These are phyloP conservation scores for Epistrophella euchroma DNA, from an alignment of 2,888 invertebrate species.

Conservation along the genomic window DNA sequence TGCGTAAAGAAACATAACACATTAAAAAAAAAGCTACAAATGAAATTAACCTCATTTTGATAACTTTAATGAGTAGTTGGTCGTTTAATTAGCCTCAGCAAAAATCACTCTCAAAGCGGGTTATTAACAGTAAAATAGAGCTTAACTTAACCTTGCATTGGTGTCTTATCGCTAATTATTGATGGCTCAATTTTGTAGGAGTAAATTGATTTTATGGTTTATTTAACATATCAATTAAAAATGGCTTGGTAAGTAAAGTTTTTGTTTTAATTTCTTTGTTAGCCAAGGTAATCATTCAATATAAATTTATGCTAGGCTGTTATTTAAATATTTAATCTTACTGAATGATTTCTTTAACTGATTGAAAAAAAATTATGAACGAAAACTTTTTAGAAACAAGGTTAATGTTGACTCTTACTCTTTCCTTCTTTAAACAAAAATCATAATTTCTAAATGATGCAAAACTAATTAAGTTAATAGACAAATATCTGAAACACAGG, in stretches of 20 bases:
- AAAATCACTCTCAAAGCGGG: conserved; percentile 24
- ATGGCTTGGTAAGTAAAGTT: not conserved
- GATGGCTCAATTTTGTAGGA: not conserved
- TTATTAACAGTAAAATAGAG: conserved; percentile 32
- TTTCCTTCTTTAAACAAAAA: too few relatives aligned
- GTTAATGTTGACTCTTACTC: too few relatives aligned
- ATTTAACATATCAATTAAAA: not conserved
- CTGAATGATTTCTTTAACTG: too few relatives aligned
- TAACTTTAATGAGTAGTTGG: conserved; percentile 37
- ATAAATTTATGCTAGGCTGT: too few relatives aligned
- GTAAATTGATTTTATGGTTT: not conserved
- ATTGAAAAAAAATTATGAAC: too few relatives aligned
- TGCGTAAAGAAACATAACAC: conserved; percentile 48
- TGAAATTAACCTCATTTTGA: conserved; percentile 67
- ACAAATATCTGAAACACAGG: too few relatives aligned
- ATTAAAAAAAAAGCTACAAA: conserved; percentile 33
- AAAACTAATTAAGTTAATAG: too few relatives aligned
- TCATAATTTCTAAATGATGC: too few relatives aligned
- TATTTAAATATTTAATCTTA: too few relatives aligned
- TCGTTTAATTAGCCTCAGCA: conserved; percentile 44
- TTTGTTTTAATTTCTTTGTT: not conserved
- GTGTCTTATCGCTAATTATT: conserved; percentile 15
- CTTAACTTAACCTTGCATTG: conserved; percentile 30
- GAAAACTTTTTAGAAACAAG: too few relatives aligned
- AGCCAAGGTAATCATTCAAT: not conserved